Evolutionary conservation across 2,797 vertebrate species (phyloP), one percentile per base, ranked within the genome.

Genomic region (Gambelia wislizenii): DNA sequence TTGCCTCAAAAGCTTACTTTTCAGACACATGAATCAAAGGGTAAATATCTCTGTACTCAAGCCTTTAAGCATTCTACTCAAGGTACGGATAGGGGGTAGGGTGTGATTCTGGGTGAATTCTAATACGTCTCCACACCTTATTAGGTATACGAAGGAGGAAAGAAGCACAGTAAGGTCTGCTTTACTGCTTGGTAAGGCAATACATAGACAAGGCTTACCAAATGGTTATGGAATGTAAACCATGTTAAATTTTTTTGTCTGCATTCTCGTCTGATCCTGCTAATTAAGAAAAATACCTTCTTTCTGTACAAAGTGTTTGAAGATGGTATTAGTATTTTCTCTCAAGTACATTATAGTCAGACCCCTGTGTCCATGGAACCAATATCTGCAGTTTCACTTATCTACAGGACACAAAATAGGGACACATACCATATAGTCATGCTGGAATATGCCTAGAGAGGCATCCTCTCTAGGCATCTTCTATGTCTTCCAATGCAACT

Each of bases 271-370:
- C 47, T 1, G 6, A 54, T 70, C 4, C 6, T 16, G 7, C 2
- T 12, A 30, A n/a, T 54, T 49, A 87, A 69, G 49, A 69, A n/a
- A 54, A 80, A 54, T 39, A 56, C 42, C 79, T 49, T 25, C 49
- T 3, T 42, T 69, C 20, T n/a, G 92, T 84, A 39, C 85, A 2
- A 87, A 36, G 5, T 70, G 67, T 92, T 70, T 74, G 90, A 84
- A 59, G 18, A 90, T 85, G 0, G 25, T 39, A 84, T 64, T 75
- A 89, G 85, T 89, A 69, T 79, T 56, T 9, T 30, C 89, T 25
- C 85, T 42, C 75, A 81, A 84, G 56, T 59, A 49, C 12, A 49
- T 49, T 49, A n/a, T n/a, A n/a, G n/a, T n/a, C n/a, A n/a, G n/a
- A n/a, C n/a, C n/a, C n/a, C n/a, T n/a, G n/a, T n/a, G n/a, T n/a